Percentiles rank a stretch among this genome's conserved stretches.
phyloP scores from a whole-genome alignment of 2,797 vertebrate species.

The Cyclura pinguis region DNA sequence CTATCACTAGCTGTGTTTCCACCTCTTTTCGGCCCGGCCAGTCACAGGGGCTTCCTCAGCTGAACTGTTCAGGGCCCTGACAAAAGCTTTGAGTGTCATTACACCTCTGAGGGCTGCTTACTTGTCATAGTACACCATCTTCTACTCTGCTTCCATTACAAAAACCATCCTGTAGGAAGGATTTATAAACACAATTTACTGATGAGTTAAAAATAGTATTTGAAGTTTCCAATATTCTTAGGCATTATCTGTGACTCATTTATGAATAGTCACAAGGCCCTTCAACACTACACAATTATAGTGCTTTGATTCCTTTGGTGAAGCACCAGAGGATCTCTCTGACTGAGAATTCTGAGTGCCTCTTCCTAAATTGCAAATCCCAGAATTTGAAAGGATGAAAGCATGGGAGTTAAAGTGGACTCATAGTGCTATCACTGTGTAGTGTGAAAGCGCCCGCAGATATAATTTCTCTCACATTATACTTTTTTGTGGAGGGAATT shows the following conservation, averaged over 20 bases:
- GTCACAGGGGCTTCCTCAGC: background rate
- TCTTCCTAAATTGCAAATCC: too few relatives aligned
- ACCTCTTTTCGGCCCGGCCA: background rate
- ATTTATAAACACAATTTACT: background rate
- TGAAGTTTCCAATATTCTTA: background rate
- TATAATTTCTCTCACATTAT: background rate
- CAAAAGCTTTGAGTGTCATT: background rate
- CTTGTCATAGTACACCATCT: too few relatives aligned
- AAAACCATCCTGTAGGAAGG: background rate
- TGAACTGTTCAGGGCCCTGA: background rate
- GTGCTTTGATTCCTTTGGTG: too few relatives aligned
- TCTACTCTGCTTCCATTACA: background rate
- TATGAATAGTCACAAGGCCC: background rate
- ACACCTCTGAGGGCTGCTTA: too few relatives aligned
- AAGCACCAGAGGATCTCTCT: too few relatives aligned
- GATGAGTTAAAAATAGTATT: background rate
- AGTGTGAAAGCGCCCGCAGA: too few relatives aligned
- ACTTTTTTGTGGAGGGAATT: background rate
- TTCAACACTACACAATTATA: too few relatives aligned
- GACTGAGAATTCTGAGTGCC: too few relatives aligned
- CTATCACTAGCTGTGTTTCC: background rate
- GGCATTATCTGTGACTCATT: background rate
- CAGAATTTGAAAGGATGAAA: too few relatives aligned
- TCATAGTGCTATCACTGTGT: too few relatives aligned
- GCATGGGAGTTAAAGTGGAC: too few relatives aligned